Conservation (phyloP, 2,113 vertebrate genomes). For the Pedionomus torquatus region DNA sequence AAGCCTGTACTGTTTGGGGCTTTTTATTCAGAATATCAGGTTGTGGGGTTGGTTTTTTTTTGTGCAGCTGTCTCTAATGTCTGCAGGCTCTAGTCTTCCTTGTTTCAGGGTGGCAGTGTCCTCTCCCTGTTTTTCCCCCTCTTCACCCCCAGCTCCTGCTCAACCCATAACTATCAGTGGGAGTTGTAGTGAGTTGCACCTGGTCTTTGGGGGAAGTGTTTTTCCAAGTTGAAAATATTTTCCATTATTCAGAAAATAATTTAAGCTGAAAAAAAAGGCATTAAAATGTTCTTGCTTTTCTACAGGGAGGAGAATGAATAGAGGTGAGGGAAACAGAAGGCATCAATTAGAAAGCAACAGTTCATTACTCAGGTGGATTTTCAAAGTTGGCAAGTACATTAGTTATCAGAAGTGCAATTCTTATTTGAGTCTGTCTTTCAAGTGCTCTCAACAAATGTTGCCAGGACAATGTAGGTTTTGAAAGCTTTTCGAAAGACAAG, state of each 20-base stretch:
- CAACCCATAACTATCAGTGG: too few species aligned
- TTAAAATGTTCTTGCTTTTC: background rate
- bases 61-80: background rate
- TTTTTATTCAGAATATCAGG: background rate
- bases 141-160: too few species aligned
- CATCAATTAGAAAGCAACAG: conserved; percentile 1
- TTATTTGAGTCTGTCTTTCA: conserved; percentile 22
- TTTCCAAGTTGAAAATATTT: background rate
- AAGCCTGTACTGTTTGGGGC: background rate
- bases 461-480: conserved; percentile 26
- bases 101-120: background rate
- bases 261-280: background rate
- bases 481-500: background rate
- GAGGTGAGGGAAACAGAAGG: conserved; percentile 20
- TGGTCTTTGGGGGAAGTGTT: too few species aligned
- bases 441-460: conserved; percentile 33
- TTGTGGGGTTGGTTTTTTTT: background rate
- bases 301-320: background rate
- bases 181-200: too few species aligned
- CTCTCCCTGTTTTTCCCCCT: too few species aligned
- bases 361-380: conserved; percentile 54
- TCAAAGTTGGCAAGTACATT: conserved; percentile 40
- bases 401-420: conserved; percentile 37
- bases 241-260: background rate
- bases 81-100: background rate